A percentile compares a stretch with the other conserved stretches of the same genome.
Evolutionary conservation across 1,140 invertebrate genomes (phyloP).

Genomic region (Plutomurus gul): DNA sequence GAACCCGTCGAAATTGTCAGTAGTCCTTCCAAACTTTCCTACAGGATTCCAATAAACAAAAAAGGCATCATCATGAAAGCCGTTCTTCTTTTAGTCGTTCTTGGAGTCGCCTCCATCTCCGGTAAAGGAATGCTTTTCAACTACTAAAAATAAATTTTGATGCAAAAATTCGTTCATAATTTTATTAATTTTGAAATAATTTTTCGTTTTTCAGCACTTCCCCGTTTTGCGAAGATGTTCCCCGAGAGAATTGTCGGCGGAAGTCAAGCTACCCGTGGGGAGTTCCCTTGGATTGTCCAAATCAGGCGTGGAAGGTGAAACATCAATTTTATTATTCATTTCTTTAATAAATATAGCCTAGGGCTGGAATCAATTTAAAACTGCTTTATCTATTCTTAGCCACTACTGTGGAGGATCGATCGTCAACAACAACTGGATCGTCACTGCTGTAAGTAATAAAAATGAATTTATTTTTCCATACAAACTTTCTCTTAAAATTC

Average conservation of each 20-base stretch:
- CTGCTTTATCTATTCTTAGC: no score
- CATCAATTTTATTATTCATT: no score
- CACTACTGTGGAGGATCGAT: slow-evolving; percentile 47
- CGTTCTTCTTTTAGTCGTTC: slow-evolving; percentile 7
- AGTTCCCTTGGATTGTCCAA: slow-evolving; percentile 53
- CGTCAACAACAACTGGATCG: slow-evolving; percentile 43
- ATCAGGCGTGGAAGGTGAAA: slow-evolving; percentile 37
- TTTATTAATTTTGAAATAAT: not conserved
- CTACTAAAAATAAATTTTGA: not conserved
- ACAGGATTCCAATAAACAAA: not conserved
- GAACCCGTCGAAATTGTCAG: no score
- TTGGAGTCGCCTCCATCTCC: slow-evolving; percentile 5
- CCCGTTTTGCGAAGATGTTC: not conserved
- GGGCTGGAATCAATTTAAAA: no score
- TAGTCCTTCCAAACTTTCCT: no score
- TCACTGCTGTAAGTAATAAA: slow-evolving; percentile 39
- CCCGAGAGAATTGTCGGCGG: slow-evolving; percentile 54
- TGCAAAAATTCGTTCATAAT: not conserved
- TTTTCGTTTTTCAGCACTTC: not conserved
- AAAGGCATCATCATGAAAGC: slow-evolving; percentile 27
- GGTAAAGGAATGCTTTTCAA: not conserved
- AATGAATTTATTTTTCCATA: no score
- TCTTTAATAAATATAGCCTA: no score
- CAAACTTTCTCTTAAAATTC: not conserved
- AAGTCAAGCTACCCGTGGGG: slow-evolving; percentile 45